Conservation (phyloP, 2,113 vertebrate species). For the Pluvianellus socialis region DNA sequence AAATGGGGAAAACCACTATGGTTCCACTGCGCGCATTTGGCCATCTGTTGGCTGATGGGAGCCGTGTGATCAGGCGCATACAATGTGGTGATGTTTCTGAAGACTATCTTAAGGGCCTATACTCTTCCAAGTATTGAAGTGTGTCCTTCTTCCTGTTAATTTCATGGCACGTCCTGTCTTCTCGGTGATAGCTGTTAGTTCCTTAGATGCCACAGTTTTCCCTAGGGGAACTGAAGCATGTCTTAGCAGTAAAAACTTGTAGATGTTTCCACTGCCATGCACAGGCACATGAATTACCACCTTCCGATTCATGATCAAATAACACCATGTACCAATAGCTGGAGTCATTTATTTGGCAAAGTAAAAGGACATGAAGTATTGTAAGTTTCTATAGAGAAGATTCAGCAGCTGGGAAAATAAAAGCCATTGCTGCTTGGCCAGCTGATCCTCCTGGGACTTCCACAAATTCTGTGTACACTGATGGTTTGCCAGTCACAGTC, state of each 20-base stretch:
- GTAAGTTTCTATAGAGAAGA: not conserved
- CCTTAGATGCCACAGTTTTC: not conserved
- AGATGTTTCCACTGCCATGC: not conserved
- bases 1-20: not conserved
- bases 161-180: not conserved
- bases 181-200: not conserved
- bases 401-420: not conserved
- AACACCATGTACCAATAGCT: not conserved
- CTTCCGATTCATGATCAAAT: not conserved
- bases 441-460: not conserved
- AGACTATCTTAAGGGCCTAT: not conserved
- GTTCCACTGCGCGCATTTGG: fast-evolving
- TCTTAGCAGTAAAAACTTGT: not conserved
- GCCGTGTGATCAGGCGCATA: not conserved
- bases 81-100: not conserved
- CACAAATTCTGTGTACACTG: not conserved
- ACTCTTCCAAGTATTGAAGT: not conserved
- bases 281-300: not conserved
- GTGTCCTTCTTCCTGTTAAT: not conserved
- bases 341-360: not conserved
- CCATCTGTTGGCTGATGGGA: not conserved
- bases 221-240: not conserved
- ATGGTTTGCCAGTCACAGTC: not conserved
- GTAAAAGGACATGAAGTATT: not conserved
- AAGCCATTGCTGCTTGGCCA: not conserved